Percentiles rank a stretch among this genome's conserved stretches.
These are phyloP conservation scores for Cataglyphis hispanica DNA, from an alignment of 1,140 invertebrate genomes.

Conservation along the genomic window DNA sequence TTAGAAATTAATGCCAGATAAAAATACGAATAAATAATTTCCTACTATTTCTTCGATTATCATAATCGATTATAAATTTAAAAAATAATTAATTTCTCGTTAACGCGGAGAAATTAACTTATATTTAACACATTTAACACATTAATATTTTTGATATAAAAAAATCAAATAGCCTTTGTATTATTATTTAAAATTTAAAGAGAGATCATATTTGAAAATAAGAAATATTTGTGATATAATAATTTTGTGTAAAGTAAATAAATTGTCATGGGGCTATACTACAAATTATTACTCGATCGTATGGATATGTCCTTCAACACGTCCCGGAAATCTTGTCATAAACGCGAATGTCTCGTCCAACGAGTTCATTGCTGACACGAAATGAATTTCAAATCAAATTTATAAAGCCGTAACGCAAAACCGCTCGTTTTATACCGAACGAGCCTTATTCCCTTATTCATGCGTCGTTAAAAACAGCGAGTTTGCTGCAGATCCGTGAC, in stretches of 20 bases:
- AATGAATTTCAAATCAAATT: slow-evolving; percentile 40
- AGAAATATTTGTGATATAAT: too few species aligned
- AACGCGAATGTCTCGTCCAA: background rate
- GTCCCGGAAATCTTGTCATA: background rate
- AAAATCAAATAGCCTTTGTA: too few species aligned
- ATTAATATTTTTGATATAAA: too few species aligned
- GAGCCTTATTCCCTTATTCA: slow-evolving; percentile 63
- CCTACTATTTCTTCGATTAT: background rate
- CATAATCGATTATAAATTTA: background rate
- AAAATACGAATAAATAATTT: background rate
- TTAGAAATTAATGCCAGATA: background rate
- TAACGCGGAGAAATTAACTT: background rate
- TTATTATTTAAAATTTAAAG: background rate
- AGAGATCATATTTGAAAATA: background rate
- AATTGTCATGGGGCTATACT: background rate
- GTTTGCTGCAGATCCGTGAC: slow-evolving; percentile 56
- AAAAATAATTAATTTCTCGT: background rate
- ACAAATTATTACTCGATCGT: background rate
- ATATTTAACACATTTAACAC: too few species aligned
- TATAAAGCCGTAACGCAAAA: slow-evolving; percentile 28
- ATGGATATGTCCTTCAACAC: background rate
- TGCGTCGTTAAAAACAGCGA: slow-evolving; percentile 46
- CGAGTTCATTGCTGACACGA: background rate
- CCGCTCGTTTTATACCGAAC: slow-evolving; percentile 39
- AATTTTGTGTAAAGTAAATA: background rate